phyloP scores from a whole-genome alignment of 2,888 invertebrate genomes.

The Dimorphilus gyrociliatus region DNA sequence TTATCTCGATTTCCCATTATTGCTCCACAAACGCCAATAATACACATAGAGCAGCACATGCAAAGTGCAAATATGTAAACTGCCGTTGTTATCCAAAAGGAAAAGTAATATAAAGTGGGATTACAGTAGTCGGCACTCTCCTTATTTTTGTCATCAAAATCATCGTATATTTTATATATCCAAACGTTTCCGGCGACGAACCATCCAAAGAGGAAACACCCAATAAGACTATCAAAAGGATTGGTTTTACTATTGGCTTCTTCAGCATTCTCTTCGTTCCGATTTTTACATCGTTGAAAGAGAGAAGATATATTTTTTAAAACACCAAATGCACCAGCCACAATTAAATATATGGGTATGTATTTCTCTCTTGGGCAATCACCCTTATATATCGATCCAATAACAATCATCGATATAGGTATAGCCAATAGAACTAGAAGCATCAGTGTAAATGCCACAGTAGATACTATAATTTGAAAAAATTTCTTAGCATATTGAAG shows the following conservation, averaged over 20 bases:
- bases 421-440: conserved; percentile 49
- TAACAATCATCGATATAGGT: conserved; percentile 52
- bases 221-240: conserved; percentile 19
- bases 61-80: conserved; percentile 47
- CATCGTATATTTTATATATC: conserved; percentile 48
- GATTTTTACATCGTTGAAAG: conserved; percentile 43
- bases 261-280: conserved; percentile 38
- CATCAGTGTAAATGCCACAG: no score
- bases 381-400: conserved; percentile 48
- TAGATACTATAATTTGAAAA: conserved; percentile 38
- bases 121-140: conserved; percentile 45
- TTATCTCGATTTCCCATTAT: no score
- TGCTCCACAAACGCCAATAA: no score
- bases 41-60: conserved; percentile 39
- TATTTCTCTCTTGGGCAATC: conserved; percentile 51
- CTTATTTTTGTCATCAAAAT: conserved; percentile 47
- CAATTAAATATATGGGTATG: conserved; percentile 52
- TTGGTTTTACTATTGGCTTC: conserved; percentile 20
- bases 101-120: conserved; percentile 49
- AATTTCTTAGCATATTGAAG: conserved; percentile 49
- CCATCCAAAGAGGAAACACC: conserved; percentile 49
- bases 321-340: conserved; percentile 50
- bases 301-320: conserved; percentile 48
- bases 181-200: conserved; percentile 54
- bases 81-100: conserved; percentile 53